Conservation (phyloP, 30 jellyfish, hydroid and myxozoan species). For the Hydra vulgaris region DNA sequence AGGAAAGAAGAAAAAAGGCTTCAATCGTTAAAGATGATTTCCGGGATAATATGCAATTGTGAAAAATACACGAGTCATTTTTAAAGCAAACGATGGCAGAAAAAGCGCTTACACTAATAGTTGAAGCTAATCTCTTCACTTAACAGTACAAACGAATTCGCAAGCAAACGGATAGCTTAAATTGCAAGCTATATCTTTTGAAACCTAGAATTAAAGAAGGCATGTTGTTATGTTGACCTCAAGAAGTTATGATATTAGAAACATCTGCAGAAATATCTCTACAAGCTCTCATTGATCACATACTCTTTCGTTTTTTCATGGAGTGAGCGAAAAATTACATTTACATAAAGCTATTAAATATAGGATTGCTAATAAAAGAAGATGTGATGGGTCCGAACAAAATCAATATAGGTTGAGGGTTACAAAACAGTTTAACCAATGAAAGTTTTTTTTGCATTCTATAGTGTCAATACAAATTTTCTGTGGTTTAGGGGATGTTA, state of each 20-base stretch:
- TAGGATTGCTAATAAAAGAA: not conserved
- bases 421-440: not conserved
- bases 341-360: no score
- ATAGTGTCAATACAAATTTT: not conserved
- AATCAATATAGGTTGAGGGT: not conserved
- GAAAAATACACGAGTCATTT: not conserved
- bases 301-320: not conserved
- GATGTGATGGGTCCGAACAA: not conserved
- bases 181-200: not conserved
- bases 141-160: not conserved
- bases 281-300: not conserved
- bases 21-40: no score
- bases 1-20: not conserved
- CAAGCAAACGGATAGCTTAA: not conserved
- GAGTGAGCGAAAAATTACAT: not conserved
- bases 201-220: not conserved
- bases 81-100: not conserved
- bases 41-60: not conserved
- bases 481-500: not conserved
- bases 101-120: not conserved
- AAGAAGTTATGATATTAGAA: not conserved
- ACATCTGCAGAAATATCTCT: not conserved
- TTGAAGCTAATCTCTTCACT: not conserved
- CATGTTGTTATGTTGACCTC: not conserved
- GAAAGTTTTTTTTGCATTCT: not conserved